Evolutionary conservation across 1,140 invertebrate species (phyloP).

Genomic region (Lepidurus packardi): DNA sequence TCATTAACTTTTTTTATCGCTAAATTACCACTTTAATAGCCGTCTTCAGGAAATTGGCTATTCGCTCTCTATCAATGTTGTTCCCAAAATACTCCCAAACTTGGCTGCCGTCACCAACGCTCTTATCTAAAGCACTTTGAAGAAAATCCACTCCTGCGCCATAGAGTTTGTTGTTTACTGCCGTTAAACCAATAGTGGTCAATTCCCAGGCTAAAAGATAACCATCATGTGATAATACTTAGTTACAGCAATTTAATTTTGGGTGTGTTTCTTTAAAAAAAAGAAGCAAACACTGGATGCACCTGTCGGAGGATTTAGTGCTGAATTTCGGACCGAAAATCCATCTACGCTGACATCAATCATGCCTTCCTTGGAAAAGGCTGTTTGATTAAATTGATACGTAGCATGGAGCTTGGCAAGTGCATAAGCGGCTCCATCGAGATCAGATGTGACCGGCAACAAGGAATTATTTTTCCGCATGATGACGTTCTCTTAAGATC

Average conservation of each 20-base stretch:
- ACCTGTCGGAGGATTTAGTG: slow-evolving; percentile 10
- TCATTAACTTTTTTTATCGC: too few relatives aligned
- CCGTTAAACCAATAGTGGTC: slow-evolving; percentile 2
- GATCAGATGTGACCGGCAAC: slow-evolving; percentile 8
- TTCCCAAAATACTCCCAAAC: slow-evolving; percentile 17
- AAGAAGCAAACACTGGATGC: neutral
- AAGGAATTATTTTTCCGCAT: slow-evolving; percentile 11
- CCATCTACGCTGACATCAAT: slow-evolving; percentile 18
- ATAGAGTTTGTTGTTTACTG: neutral
- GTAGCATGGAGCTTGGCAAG: slow-evolving; percentile 8
- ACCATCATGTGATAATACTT: neutral
- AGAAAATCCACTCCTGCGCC: neutral
- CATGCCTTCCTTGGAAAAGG: slow-evolving; percentile 13
- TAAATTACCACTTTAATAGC: neutral
- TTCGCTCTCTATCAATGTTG: neutral
- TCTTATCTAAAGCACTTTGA: slow-evolving; percentile 15
- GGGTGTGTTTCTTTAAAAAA: neutral
- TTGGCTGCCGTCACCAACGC: neutral
- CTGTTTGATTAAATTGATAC: neutral
- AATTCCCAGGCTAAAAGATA: neutral
- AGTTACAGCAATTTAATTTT: neutral
- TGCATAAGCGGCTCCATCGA: neutral
- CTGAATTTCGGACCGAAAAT: neutral
- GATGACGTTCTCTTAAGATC: slow-evolving; percentile 3
- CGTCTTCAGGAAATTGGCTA: neutral